Evolutionary conservation across 2,797 vertebrate genomes (phyloP), one percentile per base, ranked within the genome.

Genomic region (Iguana delicatissima): DNA sequence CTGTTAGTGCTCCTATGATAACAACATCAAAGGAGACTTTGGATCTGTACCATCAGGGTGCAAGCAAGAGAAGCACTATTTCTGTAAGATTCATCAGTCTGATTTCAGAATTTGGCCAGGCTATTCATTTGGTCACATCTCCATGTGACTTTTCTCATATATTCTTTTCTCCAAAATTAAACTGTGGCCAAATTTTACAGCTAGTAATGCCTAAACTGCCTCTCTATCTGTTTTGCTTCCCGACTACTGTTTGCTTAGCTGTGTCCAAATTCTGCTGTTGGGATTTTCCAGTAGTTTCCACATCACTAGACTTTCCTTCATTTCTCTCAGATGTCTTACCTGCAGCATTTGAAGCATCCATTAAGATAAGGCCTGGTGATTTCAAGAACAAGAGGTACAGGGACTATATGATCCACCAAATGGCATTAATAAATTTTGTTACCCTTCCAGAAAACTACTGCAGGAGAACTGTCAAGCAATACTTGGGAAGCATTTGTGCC

Each of bases 391-490:
- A 46, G 35, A 79, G 59, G 29, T 32, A n/a, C 10, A 22, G 29
- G 20, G 18, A 4, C 6, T 32, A 67, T 13, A 22, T 67, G 35
- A 24, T 26, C 72, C 35, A 77, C 6, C 35, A 42, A 59, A 42
- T 59, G 74, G 24, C 26, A 59, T 62, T 62, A 42, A 62, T 77
- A 9, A 20, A 29, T 57, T 87, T 77, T 64, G 6, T 22, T 80
- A 14, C 42, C 67, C 3, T 67, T 80, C 85, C 0, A 7, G 74
- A 85, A 91, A 62, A 0, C 50, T 84, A 10, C 72, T 92, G 79
- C 57, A 89, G 62, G 8, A 76, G 87, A 90, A 69, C 13, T 88
- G 35, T 72, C 80, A 52, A 73, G 57, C 59, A 42, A 69, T 32
- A 9, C 52, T 88, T 69, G 38, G 88, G 67, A 87, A 85, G 85